Conservation (phyloP, 2,113 vertebrate species). For the Bothrops jararaca region DNA sequence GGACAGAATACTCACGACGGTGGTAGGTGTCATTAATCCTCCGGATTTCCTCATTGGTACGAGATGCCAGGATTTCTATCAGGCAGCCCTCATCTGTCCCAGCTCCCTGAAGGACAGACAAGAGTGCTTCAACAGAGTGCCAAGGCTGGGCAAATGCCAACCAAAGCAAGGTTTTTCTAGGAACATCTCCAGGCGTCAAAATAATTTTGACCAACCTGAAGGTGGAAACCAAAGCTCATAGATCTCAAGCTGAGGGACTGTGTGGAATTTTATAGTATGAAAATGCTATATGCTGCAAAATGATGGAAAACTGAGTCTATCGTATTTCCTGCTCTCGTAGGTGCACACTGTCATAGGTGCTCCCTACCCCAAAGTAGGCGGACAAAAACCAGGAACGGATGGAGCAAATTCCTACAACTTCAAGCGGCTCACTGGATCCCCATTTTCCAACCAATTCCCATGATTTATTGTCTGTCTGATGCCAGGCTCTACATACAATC, state of each 20-base stretch:
- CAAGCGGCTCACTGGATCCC: neutral
- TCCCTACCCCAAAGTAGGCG: neutral
- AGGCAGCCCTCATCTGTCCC: slow-evolving; percentile 94
- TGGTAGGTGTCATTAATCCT: slow-evolving; percentile 76
- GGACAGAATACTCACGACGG: slow-evolving; percentile 67
- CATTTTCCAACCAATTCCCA: neutral
- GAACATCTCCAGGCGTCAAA: neutral
- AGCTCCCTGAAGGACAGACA: slow-evolving; percentile 75
- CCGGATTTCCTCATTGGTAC: slow-evolving; percentile 75
- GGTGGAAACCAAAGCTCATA: too few species aligned
- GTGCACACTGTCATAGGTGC: too few species aligned
- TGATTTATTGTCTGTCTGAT: neutral
- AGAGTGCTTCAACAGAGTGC: neutral
- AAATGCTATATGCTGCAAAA: neutral
- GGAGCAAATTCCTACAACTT: neutral
- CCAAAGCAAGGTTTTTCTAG: neutral
- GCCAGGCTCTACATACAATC: neutral
- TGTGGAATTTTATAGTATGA: neutral
- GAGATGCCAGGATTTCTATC: slow-evolving; percentile 93
- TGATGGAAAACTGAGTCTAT: too few species aligned
- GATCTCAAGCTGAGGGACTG: neutral
- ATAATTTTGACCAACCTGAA: neutral
- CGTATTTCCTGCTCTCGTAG: neutral
- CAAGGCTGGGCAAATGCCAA: too few species aligned
- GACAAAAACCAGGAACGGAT: neutral